These are phyloP conservation scores for Drosophila varians DNA, from an alignment of 1,140 invertebrate genomes.

Conservation along the genomic window DNA sequence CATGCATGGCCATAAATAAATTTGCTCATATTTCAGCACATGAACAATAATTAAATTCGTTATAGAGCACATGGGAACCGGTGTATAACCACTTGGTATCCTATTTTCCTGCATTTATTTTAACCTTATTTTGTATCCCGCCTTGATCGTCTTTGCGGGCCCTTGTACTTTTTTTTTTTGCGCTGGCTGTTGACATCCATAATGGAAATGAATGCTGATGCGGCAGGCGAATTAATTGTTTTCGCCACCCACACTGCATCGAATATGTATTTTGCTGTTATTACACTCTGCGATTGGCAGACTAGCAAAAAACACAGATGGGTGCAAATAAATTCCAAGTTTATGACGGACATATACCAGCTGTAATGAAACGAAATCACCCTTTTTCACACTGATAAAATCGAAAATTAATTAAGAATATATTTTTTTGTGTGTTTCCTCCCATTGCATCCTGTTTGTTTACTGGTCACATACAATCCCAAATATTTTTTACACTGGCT, in stretches of 20 bases:
- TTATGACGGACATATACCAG: conserved; percentile 41
- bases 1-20: conserved; percentile 73
- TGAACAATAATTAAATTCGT: conserved; percentile 81
- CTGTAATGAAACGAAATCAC: conserved; percentile 21
- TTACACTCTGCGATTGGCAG: conserved; percentile 21
- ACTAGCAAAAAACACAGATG: conserved; percentile 33
- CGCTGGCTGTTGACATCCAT: conserved; percentile 67
- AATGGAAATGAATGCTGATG: conserved; percentile 79
- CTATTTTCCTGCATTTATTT: conserved; percentile 1
- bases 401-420: conserved; percentile 70
- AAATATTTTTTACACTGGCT: conserved; percentile 1
- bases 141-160: conserved; percentile 38
- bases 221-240: conserved; percentile 71
- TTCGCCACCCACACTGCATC: conserved; percentile 31
- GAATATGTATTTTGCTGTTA: conserved; percentile 60
- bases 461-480: not conserved
- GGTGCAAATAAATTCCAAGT: conserved; percentile 39
- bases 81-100: conserved; percentile 44
- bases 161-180: not conserved
- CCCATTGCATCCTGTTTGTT: conserved; percentile 8
- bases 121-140: not conserved
- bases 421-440: conserved; percentile 31
- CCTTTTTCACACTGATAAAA: conserved; percentile 45
- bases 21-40: conserved; percentile 79
- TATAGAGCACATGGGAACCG: conserved; percentile 65